Evolutionary conservation across 2,888 invertebrate species (phyloP), one percentile per base, ranked within the genome.

Genomic region (Euzetes globulus): DNA sequence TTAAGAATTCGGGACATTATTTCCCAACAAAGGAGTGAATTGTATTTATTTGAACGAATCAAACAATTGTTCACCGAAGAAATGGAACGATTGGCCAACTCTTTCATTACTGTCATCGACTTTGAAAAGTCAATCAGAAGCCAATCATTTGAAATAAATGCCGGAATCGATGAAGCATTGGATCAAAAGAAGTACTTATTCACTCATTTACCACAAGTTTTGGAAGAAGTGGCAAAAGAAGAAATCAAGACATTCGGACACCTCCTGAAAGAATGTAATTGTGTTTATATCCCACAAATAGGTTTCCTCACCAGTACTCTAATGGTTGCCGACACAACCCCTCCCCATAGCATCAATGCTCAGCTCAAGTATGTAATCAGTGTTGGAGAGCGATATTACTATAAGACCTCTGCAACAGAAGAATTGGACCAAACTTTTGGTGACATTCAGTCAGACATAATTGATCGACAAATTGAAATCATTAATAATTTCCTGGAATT

Each of bases 391-490:
- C 85, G 87, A 78, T 86, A 87, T 5, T 88, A 89, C 81, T 91
- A 89, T 84, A 91, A 90, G 82, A 90, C 88, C 81, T 85, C 86
- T 71, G 86, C 87, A 25, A 83, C 82, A 50, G 80, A 77, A 80
- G 91, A 91, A 81, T 81, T 94, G 79, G 93, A 94, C 82, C 83
- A 85, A 76, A 84, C 88, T 78, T 85, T 92, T 76, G 93, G 93
- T 50, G 91, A 93, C 83, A 88, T 90, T 50, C 87, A 89, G 80
- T 86, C 88, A 15, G 89, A 90, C 81, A 91, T 94, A 80, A 87
- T 88, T 79, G 90, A 90, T 76, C 88, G 89, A 78, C 92, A 94
- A 84, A 89, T 89, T 4, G 85, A 88, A 74, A 90, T 94, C 79
- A 88, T 92, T 86, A 85, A 88, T 81, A 83, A 87, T 15, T 83